These are phyloP conservation scores for Plestiodon gilberti DNA, from an alignment of 2,113 vertebrate genomes.

Conservation along the genomic window DNA sequence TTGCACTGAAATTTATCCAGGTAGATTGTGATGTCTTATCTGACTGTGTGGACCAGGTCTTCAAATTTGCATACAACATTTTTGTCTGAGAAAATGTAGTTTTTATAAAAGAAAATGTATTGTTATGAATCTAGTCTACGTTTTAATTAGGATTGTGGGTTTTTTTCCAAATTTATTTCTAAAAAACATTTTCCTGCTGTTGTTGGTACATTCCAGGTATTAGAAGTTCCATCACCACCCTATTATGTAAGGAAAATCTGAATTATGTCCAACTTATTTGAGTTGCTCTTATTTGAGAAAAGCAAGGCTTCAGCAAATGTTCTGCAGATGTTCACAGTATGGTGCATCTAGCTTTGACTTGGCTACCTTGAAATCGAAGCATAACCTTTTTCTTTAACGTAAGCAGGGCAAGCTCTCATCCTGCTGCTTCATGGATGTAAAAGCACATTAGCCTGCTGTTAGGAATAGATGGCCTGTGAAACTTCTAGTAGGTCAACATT, in stretches of 20 bases:
- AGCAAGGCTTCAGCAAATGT: slow-evolving; percentile 10
- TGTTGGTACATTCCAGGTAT: neutral
- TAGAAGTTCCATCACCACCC: neutral
- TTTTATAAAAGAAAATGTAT: neutral
- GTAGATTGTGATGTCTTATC: neutral
- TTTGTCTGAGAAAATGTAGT: neutral
- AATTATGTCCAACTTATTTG: slow-evolving; percentile 13
- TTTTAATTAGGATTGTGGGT: neutral
- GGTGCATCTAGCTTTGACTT: slow-evolving; percentile 4
- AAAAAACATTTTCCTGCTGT: neutral
- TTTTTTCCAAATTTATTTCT: neutral
- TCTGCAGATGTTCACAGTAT: slow-evolving; percentile 22
- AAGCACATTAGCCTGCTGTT: slow-evolving; percentile 34
- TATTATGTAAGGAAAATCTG: neutral
- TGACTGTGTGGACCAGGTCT: neutral
- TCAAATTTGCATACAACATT: neutral
- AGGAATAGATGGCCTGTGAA: slow-evolving; percentile 12
- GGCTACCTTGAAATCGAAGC: slow-evolving; percentile 12
- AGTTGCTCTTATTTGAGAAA: slow-evolving; percentile 23
- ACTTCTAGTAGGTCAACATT: neutral
- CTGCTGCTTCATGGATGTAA: slow-evolving; percentile 26
- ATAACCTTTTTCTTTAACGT: slow-evolving; percentile 21
- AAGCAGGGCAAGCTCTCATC: slow-evolving; percentile 4
- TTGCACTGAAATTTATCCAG: slow-evolving; percentile 21
- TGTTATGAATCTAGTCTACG: neutral